Conservation (phyloP, 2,113 vertebrate genomes). For the Dasyornis broadbenti region DNA sequence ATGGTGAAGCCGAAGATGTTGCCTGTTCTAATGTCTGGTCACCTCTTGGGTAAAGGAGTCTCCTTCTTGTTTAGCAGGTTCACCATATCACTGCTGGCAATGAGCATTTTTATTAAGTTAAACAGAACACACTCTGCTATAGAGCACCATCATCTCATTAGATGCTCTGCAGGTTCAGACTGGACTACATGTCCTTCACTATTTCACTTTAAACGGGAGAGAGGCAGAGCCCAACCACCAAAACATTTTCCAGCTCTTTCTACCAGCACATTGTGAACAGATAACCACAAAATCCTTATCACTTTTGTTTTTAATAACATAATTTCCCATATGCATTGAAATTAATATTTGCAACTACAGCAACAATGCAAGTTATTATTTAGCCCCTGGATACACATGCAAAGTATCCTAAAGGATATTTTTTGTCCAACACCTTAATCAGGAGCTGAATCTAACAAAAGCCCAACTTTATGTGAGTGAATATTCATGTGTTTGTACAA, state of each 20-base stretch:
- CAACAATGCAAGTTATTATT: not conserved
- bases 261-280: not conserved
- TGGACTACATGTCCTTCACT: not conserved
- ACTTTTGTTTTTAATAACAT: not conserved
- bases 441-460: not conserved
- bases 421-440: not conserved
- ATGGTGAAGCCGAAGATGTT: accelerated
- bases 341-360: not conserved
- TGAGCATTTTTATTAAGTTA: not conserved
- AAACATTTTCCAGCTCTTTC: not conserved
- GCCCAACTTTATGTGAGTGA: not conserved
- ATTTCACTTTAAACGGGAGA: not conserved
- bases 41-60: not conserved
- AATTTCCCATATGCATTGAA: not conserved
- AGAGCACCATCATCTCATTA: not conserved
- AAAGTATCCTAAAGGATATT: not conserved
- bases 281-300: not conserved
- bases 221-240: not conserved
- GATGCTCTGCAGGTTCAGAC: not conserved
- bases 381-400: not conserved
- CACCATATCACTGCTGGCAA: not conserved
- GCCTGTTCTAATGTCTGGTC: not conserved
- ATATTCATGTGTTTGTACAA: not conserved
- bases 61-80: not conserved
- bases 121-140: not conserved